Evolutionary conservation across 2,113 vertebrate genomes (phyloP).

Genomic region (Hyperopisus bebe): DNA sequence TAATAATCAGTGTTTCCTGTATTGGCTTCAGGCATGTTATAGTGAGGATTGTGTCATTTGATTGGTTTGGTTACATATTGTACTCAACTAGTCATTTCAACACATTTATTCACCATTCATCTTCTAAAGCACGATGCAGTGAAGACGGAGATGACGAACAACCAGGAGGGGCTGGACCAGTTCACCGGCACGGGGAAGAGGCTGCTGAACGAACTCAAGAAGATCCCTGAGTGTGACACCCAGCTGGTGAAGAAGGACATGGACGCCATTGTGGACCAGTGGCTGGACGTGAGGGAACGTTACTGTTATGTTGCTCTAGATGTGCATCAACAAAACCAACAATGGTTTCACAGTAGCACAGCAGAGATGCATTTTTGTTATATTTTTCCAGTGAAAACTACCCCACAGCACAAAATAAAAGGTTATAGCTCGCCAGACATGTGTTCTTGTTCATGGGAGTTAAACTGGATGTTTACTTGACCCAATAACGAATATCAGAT

Average conservation of each 20-base stretch:
- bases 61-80: background rate
- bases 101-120: slow-evolving; percentile 12
- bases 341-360: background rate
- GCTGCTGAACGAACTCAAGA: slow-evolving; percentile 77
- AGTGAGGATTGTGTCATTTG: background rate
- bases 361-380: background rate
- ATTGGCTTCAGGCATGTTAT: background rate
- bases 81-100: background rate
- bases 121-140: slow-evolving; percentile 74
- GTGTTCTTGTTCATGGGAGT: background rate
- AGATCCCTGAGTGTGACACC: slow-evolving; percentile 70
- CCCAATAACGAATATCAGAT: background rate
- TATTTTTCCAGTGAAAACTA: background rate
- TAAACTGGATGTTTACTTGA: background rate
- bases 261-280: slow-evolving; percentile 79
- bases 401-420: background rate
- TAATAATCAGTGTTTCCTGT: background rate
- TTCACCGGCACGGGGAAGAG: slow-evolving; percentile 85
- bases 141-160: slow-evolving; percentile 70
- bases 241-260: slow-evolving; percentile 69
- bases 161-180: slow-evolving; percentile 75
- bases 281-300: slow-evolving; percentile 82
- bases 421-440: background rate
- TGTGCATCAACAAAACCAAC: background rate
- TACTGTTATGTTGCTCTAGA: background rate